These are phyloP conservation scores for Scophthalmus maximus DNA, from an alignment of 2,113 vertebrate species.

Conservation along the genomic window DNA sequence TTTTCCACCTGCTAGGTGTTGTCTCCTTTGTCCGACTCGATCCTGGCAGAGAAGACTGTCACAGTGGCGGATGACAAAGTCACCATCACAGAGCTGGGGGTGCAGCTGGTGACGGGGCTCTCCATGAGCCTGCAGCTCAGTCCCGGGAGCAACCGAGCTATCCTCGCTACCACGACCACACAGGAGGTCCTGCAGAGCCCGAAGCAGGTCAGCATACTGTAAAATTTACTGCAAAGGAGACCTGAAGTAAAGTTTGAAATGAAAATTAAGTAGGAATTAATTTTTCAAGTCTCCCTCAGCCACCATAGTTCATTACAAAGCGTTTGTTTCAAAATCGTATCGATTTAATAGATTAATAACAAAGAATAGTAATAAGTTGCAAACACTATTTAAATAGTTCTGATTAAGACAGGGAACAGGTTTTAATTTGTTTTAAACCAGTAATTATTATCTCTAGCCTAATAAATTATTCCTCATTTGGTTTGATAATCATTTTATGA, in stretches of 20 bases:
- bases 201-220: slow-evolving; percentile 87
- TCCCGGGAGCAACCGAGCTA: slow-evolving; percentile 83
- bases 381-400: slow-evolving; percentile 18
- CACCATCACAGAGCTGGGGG: slow-evolving; percentile 91
- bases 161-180: slow-evolving; percentile 88
- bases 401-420: slow-evolving; percentile 36
- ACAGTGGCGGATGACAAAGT: slow-evolving; percentile 95
- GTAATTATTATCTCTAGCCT: slow-evolving; percentile 28
- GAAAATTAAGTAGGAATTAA: not conserved
- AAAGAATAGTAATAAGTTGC: slow-evolving; percentile 41
- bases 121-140: slow-evolving; percentile 90
- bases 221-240: not conserved
- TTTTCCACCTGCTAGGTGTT: slow-evolving; percentile 84
- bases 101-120: slow-evolving; percentile 94
- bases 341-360: slow-evolving; percentile 14
- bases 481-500: slow-evolving; percentile 6
- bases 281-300: not conserved
- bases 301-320: not conserved
- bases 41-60: slow-evolving; percentile 96
- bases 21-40: slow-evolving; percentile 95
- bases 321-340: not conserved
- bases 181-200: slow-evolving; percentile 90
- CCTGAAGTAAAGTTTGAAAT: not conserved
- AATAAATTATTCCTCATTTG: slow-evolving; percentile 10
- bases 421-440: slow-evolving; percentile 38